These are phyloP conservation scores for Lasioglossum morio DNA, from an alignment of 2,888 invertebrate species.

Conservation along the genomic window DNA sequence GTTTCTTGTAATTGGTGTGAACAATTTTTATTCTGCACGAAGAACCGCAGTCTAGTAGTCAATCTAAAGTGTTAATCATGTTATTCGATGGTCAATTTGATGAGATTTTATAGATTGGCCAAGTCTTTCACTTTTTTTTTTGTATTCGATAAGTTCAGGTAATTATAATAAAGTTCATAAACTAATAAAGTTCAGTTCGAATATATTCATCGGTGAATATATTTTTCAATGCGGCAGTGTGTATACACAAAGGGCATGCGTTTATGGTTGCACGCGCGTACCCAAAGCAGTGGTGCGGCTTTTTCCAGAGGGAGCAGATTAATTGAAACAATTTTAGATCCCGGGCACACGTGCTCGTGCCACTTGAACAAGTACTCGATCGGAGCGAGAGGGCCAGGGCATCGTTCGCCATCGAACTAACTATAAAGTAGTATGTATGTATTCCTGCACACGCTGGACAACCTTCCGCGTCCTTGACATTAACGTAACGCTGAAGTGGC, in stretches of 20 bases:
- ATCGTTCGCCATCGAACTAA: conserved; percentile 24
- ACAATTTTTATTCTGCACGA: too few species aligned
- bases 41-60: too few species aligned
- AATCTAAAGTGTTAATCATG: too few species aligned
- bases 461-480: conserved; percentile 66
- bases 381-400: conserved; percentile 17
- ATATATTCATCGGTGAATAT: neutral
- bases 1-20: too few species aligned
- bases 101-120: too few species aligned
- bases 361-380: conserved; percentile 47
- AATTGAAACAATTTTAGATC: conserved; percentile 45
- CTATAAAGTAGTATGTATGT: conserved; percentile 2
- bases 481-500: conserved; percentile 49
- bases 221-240: neutral
- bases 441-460: conserved; percentile 2
- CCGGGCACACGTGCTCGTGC: conserved; percentile 19
- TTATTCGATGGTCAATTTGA: too few species aligned
- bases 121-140: neutral
- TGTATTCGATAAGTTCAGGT: neutral
- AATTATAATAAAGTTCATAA: too few species aligned
- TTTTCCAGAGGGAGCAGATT: conserved; percentile 17
- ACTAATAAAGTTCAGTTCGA: too few species aligned
- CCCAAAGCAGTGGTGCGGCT: neutral
- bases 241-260: neutral
- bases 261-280: neutral